A percentile compares a stretch with the other conserved stretches of the same genome.
phyloP scores from a whole-genome alignment of 2,113 vertebrate species.

The Pterophyllum scalare region DNA sequence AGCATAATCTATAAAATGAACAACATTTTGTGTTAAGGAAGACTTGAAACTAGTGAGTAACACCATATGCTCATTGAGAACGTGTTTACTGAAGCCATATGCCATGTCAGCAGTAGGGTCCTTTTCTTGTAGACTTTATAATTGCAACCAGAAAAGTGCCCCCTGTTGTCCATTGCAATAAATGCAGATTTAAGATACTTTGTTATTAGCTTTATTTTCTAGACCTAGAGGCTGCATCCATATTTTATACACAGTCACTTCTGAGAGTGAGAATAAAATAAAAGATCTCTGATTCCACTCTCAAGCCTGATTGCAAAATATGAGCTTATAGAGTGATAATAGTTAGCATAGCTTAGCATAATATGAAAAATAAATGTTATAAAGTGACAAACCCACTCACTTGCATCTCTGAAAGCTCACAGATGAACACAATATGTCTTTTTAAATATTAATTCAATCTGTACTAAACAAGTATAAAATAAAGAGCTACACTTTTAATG shows the following conservation, averaged over 20 bases:
- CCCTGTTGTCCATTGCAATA: not conserved
- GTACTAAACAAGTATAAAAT: not conserved
- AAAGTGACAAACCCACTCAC: not conserved
- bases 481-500: not conserved
- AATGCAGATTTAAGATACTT: not conserved
- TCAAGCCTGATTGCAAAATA: not conserved
- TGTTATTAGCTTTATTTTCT: not conserved
- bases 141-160: not conserved
- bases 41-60: not conserved
- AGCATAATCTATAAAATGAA: not conserved
- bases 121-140: not conserved
- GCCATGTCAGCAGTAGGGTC: not conserved
- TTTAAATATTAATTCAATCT: not conserved
- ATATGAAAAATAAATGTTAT: not conserved
- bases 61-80: not conserved
- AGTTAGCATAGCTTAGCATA: not conserved
- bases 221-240: not conserved
- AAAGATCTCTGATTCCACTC: rapidly evolving
- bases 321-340: not conserved
- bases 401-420: not conserved
- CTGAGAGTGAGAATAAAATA: not conserved
- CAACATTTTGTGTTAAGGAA: rapidly evolving
- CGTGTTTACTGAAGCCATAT: not conserved
- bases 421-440: not conserved
- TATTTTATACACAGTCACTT: not conserved